These are phyloP conservation scores for Temnothorax rugatulus DNA, from an alignment of 2,888 invertebrate genomes.

Conservation along the genomic window DNA sequence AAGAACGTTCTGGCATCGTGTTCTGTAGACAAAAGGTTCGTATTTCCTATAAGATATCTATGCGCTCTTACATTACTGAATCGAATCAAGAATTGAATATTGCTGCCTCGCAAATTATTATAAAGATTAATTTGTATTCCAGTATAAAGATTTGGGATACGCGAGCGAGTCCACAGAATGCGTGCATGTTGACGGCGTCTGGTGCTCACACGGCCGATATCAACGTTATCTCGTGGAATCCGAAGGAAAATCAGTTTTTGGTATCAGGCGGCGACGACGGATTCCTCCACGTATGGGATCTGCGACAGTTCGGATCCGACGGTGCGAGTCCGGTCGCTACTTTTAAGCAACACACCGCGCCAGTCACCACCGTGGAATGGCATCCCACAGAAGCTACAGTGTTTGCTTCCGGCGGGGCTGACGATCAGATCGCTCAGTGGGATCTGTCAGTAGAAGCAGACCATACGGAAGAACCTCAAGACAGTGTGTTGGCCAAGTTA, in stretches of 20 bases:
- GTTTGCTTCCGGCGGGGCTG: slow-evolving; percentile 96
- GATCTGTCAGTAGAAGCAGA: slow-evolving; percentile 97
- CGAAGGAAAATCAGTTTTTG: slow-evolving; percentile 90
- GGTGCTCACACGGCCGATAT: slow-evolving; percentile 97
- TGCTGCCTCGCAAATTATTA: not conserved
- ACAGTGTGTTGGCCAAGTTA: slow-evolving; percentile 87
- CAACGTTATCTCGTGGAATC: slow-evolving; percentile 99
- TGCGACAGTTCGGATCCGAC: slow-evolving; percentile 92
- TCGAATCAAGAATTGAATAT: not conserved
- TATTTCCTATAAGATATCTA: not conserved
- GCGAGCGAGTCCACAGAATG: slow-evolving; percentile 93
- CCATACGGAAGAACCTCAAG: slow-evolving; percentile 87
- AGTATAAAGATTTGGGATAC: slow-evolving; percentile 98
- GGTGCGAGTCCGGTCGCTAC: slow-evolving; percentile 92
- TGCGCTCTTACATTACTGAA: not conserved
- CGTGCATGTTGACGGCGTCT: slow-evolving; percentile 95
- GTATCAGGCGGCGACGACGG: slow-evolving; percentile 97
- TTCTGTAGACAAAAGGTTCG: slow-evolving; percentile 93
- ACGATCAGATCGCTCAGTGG: slow-evolving; percentile 99
- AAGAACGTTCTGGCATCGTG: slow-evolving; percentile 95
- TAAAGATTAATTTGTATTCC: slow-evolving; percentile 42
- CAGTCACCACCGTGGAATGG: slow-evolving; percentile 99
- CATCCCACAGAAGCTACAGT: slow-evolving; percentile 97
- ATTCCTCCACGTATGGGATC: slow-evolving; percentile 97
- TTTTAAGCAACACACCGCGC: slow-evolving; percentile 97